These are phyloP conservation scores for Drosophila varians DNA, from an alignment of 1,140 invertebrate species.

Conservation along the genomic window DNA sequence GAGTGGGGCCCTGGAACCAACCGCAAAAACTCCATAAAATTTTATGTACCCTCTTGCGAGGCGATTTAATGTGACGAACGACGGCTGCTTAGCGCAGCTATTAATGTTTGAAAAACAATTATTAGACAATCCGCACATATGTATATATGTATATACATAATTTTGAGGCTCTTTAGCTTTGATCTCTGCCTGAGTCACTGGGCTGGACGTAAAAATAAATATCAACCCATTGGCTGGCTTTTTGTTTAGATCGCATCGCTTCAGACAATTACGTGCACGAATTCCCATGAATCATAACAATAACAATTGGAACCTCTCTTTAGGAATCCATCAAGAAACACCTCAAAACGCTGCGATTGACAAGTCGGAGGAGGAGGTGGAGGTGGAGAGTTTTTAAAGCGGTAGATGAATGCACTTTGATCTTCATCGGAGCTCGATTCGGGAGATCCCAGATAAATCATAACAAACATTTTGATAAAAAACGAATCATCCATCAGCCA, in stretches of 20 bases:
- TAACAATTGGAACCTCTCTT: constrained; percentile 50
- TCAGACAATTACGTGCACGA: constrained; percentile 54
- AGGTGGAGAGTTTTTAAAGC: background rate
- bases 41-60: constrained; percentile 57
- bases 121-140: constrained; percentile 64
- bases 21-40: constrained; percentile 51
- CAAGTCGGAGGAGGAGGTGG: background rate
- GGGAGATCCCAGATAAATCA: constrained; percentile 5
- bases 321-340: constrained; percentile 58
- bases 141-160: background rate
- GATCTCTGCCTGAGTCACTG: constrained; percentile 50
- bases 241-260: constrained; percentile 42
- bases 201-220: constrained; percentile 54
- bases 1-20: background rate
- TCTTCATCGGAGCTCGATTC: constrained; percentile 6
- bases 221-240: constrained; percentile 16
- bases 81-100: constrained; percentile 54
- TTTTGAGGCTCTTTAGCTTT: constrained; percentile 13
- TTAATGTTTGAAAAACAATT: constrained; percentile 82
- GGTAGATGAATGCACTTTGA: constrained; percentile 19
- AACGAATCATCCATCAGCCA: background rate
- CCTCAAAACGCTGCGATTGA: constrained; percentile 16
- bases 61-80: constrained; percentile 40
- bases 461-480: constrained; percentile 13
- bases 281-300: constrained; percentile 79